A percentile compares a stretch with the other conserved stretches of the same genome.
Evolutionary conservation across 2,888 invertebrate genomes (phyloP).

Genomic region (Quadroppia sp.): DNA sequence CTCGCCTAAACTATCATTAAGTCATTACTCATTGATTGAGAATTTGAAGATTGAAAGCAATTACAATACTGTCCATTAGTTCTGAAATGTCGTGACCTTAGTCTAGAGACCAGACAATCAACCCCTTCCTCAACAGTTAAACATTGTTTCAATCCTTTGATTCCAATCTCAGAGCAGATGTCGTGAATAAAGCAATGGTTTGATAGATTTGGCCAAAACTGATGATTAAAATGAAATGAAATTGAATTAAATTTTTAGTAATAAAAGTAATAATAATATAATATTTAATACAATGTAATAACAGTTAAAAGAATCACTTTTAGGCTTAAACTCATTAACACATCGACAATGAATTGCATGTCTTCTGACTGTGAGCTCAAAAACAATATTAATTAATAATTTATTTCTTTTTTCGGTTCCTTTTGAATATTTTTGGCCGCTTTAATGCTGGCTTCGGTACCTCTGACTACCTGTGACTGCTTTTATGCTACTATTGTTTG

Average conservation of each 20-base stretch:
- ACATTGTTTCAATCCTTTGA: background rate
- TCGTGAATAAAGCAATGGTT: background rate
- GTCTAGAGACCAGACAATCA: background rate
- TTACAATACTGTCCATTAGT: background rate
- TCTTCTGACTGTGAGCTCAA: background rate
- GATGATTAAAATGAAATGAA: background rate
- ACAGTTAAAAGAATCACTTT: background rate
- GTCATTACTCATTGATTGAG: background rate
- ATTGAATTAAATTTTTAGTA: background rate
- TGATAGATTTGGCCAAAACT: constrained; percentile 4
- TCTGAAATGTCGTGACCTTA: no score
- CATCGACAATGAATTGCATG: constrained; percentile 17
- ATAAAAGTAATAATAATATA: background rate
- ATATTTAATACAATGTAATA: background rate
- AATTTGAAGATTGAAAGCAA: background rate
- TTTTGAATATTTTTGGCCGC: constrained; percentile 36
- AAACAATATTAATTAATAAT: background rate
- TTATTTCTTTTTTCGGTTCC: constrained; percentile 33
- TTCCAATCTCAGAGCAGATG: background rate
- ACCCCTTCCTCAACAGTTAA: background rate
- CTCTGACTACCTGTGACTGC: constrained; percentile 28
- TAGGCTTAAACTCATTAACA: background rate
- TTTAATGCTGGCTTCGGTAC: constrained; percentile 37
- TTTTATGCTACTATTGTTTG: constrained; percentile 36
- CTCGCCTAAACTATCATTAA: background rate